Evolutionary conservation across 2,888 invertebrate species (phyloP).

Genomic region (Drosophila merina): DNA sequence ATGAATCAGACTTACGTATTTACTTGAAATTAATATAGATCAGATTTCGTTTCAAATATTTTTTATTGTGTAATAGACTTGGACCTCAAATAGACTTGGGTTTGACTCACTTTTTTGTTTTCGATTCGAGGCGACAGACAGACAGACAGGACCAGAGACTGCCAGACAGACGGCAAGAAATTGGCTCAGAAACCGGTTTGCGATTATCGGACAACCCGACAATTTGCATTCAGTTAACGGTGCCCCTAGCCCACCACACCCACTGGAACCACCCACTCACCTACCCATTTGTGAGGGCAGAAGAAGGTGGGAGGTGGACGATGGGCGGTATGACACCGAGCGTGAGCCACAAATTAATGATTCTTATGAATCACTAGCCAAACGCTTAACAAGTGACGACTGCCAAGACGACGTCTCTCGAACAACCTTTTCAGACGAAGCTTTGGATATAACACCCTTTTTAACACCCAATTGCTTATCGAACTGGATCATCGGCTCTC

Average conservation of each 20-base stretch:
- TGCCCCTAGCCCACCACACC: slow-evolving; percentile 23
- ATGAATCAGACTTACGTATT: not conserved
- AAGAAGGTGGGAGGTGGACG: not conserved
- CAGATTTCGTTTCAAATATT: not conserved
- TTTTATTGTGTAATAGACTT: not conserved
- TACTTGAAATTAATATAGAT: not conserved
- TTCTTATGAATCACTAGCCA: slow-evolving; percentile 65
- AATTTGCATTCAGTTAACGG: slow-evolving; percentile 66
- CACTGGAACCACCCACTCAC: slow-evolving; percentile 33
- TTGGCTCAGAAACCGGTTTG: slow-evolving; percentile 47
- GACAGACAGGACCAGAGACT: slow-evolving; percentile 2
- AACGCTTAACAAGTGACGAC: slow-evolving; percentile 66
- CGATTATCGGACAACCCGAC: slow-evolving; percentile 11
- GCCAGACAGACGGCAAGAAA: slow-evolving; percentile 29
- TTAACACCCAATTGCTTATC: slow-evolving; percentile 53
- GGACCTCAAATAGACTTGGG: not conserved
- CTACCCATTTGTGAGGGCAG: slow-evolving; percentile 5
- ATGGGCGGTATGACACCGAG: slow-evolving; percentile 15
- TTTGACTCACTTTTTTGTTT: slow-evolving; percentile 59
- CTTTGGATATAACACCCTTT: slow-evolving; percentile 23
- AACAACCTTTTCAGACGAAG: not conserved
- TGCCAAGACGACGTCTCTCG: slow-evolving; percentile 18
- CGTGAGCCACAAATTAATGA: slow-evolving; percentile 67
- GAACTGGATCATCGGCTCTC: slow-evolving; percentile 43
- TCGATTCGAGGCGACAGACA: slow-evolving; percentile 22